These are phyloP conservation scores for Andrena minutula DNA, from an alignment of 2,888 invertebrate species.

Conservation along the genomic window DNA sequence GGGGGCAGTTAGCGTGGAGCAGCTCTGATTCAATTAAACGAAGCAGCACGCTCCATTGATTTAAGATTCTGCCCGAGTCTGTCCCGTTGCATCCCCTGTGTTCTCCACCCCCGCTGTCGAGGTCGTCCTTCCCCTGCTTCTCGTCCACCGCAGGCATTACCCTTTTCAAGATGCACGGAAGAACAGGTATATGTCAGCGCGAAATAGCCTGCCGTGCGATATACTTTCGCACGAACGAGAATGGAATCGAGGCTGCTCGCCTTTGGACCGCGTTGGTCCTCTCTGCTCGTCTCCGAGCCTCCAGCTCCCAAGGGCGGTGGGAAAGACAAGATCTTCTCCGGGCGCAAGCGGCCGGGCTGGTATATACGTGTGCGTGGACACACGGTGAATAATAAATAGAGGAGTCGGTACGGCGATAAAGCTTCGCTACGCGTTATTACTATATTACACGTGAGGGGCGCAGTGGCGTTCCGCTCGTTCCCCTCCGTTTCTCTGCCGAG, in stretches of 20 bases:
- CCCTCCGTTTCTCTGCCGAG: background rate
- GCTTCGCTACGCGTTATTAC: slow-evolving; percentile 78
- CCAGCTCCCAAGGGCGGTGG: slow-evolving; percentile 20
- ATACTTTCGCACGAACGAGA: slow-evolving; percentile 26
- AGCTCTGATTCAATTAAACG: slow-evolving; percentile 51
- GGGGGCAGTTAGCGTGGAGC: slow-evolving; percentile 3
- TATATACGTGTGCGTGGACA: slow-evolving; percentile 62
- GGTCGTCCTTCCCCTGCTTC: background rate
- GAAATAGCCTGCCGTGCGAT: slow-evolving; percentile 24
- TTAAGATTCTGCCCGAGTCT: slow-evolving; percentile 41
- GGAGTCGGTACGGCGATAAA: slow-evolving; percentile 73
- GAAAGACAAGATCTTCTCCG: slow-evolving; percentile 44
- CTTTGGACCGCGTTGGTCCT: background rate
- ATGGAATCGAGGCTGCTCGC: background rate
- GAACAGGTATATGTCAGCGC: slow-evolving; percentile 8
- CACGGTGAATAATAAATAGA: slow-evolving; percentile 76
- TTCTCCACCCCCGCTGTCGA: background rate
- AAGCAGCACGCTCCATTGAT: slow-evolving; percentile 50
- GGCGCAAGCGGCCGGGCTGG: slow-evolving; percentile 11
- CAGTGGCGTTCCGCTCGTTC: slow-evolving; percentile 19
- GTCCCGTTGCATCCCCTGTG: slow-evolving; percentile 4
- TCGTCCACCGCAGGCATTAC: background rate
- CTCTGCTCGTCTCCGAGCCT: background rate
- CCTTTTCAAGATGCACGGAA: slow-evolving; percentile 21
- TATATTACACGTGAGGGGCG: slow-evolving; percentile 76